Conservation (phyloP, 2,797 vertebrate species). For the Halcyon leucocephala region DNA sequence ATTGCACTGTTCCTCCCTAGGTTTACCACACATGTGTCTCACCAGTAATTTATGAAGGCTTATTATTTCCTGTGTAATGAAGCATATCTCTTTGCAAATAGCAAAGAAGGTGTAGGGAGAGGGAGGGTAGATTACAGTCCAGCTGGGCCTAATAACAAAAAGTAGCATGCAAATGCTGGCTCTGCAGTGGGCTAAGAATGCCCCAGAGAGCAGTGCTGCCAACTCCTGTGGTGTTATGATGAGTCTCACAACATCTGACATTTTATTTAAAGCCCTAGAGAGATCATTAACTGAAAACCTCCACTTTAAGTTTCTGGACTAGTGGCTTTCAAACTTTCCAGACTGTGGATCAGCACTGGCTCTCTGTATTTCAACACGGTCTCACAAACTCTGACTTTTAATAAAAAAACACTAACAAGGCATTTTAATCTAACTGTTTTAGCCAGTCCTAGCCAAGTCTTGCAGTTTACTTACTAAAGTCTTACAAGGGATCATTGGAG, state of each 20-base stretch:
- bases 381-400: background rate
- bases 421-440: background rate
- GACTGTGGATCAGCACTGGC: background rate
- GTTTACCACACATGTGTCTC: background rate
- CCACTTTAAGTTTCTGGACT: background rate
- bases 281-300: background rate
- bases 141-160: constrained; percentile 2
- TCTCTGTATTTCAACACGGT: background rate
- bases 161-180: background rate
- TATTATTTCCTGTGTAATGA: constrained; percentile 30
- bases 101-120: background rate
- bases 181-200: background rate
- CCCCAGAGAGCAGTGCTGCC: background rate
- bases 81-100: background rate
- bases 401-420: background rate
- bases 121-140: background rate
- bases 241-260: background rate
- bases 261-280: constrained; percentile 15
- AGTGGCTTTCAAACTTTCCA: background rate
- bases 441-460: background rate
- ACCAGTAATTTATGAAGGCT: constrained; percentile 19
- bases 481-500: background rate
- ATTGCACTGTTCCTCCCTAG: background rate
- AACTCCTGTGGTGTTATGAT: background rate
- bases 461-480: background rate